These are phyloP conservation scores for Leptosomus discolor DNA, from an alignment of 2,113 vertebrate genomes.

Conservation along the genomic window DNA sequence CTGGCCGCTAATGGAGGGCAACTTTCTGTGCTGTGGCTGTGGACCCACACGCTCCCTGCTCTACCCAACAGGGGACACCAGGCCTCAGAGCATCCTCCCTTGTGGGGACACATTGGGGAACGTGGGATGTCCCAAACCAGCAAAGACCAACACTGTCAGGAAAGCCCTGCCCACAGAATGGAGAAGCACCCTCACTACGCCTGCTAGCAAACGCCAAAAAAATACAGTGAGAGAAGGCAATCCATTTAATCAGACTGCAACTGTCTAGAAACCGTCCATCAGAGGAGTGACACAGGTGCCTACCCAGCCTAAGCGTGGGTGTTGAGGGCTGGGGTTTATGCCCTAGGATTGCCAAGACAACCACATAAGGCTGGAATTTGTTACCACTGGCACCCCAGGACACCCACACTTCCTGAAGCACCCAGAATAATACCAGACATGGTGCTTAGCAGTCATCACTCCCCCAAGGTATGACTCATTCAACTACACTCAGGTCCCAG, in stretches of 20 bases:
- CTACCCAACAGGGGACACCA: not conserved
- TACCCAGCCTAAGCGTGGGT: rapidly evolving
- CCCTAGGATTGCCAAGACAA: not conserved
- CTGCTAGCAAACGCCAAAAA: not conserved
- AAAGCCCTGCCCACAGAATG: not conserved
- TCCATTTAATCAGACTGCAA: not conserved
- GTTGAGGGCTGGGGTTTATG: not conserved
- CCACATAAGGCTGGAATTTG: rapidly evolving
- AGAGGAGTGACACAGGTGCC: not conserved
- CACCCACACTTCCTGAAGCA: not conserved
- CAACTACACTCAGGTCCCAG: not conserved
- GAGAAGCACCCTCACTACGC: not conserved
- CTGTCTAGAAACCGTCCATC: rapidly evolving
- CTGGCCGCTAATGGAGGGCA: not conserved
- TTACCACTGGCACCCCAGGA: not conserved
- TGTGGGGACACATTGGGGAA: not conserved
- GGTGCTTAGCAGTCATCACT: not conserved
- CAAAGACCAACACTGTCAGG: not conserved
- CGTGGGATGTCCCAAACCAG: not conserved
- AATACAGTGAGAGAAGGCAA: not conserved
- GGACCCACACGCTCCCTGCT: not conserved
- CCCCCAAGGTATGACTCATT: not conserved
- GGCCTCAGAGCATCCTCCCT: not conserved
- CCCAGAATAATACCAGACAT: not conserved
- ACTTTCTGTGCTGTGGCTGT: not conserved